These are phyloP conservation scores for Carterocephalus palaemon DNA, from an alignment of 2,888 invertebrate genomes.

Conservation along the genomic window DNA sequence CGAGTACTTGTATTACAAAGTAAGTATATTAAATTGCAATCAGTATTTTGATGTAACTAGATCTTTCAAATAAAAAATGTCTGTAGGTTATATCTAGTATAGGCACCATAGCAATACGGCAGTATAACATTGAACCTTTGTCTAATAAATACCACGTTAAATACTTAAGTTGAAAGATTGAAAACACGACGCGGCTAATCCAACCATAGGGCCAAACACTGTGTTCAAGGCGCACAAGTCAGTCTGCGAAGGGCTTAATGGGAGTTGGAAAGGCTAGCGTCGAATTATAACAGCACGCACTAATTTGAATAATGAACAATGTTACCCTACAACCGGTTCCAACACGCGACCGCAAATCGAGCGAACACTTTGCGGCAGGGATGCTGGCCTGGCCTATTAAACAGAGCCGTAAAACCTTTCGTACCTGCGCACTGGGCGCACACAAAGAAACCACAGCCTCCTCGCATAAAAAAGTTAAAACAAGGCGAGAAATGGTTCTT, in stretches of 20 bases:
- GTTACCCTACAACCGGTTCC: slow-evolving; percentile 65
- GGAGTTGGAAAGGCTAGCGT: slow-evolving; percentile 50
- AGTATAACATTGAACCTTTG: slow-evolving; percentile 8
- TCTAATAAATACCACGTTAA: too few relatives aligned
- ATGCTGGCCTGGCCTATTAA: slow-evolving; percentile 57
- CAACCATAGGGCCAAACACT: slow-evolving; percentile 19
- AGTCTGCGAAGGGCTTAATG: slow-evolving; percentile 26
- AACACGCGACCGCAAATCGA: slow-evolving; percentile 53
- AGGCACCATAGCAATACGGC: not conserved
- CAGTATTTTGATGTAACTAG: too few relatives aligned
- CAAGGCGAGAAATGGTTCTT: slow-evolving; percentile 23
- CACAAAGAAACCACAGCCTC: slow-evolving; percentile 17
- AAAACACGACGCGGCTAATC: slow-evolving; percentile 10
- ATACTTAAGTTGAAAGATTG: too few relatives aligned
- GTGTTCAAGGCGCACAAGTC: slow-evolving; percentile 23
- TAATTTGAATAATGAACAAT: slow-evolving; percentile 76
- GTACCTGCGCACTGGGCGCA: slow-evolving; percentile 19
- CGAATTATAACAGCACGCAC: slow-evolving; percentile 69
- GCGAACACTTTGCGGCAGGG: slow-evolving; percentile 50
- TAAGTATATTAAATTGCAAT: too few relatives aligned
- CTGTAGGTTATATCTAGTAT: too few relatives aligned
- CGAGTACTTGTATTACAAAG: too few relatives aligned
- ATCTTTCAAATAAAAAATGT: too few relatives aligned
- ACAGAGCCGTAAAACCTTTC: slow-evolving; percentile 43
- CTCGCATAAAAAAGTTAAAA: slow-evolving; percentile 10